These are phyloP conservation scores for Aramus guarauna DNA, from an alignment of 2,113 vertebrate species.

Conservation along the genomic window DNA sequence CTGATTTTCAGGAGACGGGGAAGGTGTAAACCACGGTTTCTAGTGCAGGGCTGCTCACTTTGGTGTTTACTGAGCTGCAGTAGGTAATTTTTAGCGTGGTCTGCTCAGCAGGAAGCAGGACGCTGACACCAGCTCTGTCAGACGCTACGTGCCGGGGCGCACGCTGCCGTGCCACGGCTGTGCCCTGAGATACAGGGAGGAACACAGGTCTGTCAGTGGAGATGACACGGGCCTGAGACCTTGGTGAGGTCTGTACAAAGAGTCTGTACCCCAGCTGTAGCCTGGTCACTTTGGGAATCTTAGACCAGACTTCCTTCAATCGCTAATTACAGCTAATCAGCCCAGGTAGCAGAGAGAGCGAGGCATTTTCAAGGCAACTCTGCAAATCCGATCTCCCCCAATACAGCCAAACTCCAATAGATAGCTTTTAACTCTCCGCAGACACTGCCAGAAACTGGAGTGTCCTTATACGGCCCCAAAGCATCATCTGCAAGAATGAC, in stretches of 20 bases:
- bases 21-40: not conserved
- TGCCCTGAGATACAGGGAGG: not conserved
- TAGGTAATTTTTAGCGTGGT: not conserved
- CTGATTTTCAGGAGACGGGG: not conserved
- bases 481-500: not conserved
- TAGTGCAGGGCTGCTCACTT: not conserved
- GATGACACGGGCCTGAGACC: not conserved
- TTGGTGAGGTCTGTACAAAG: not conserved
- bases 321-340: not conserved
- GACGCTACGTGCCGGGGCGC: not conserved
- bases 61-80: not conserved
- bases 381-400: not conserved
- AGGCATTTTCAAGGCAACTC: not conserved
- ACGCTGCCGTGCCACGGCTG: fast-evolving
- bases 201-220: not conserved
- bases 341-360: not conserved
- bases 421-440: not conserved
- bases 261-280: not conserved
- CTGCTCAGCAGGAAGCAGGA: not conserved
- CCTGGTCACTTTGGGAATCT: not conserved
- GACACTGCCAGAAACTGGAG: not conserved
- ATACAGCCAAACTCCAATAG: not conserved
- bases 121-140: not conserved
- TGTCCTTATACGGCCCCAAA: not conserved
- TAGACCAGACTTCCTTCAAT: not conserved